Base-by-base conservation (phyloP, 2,888 invertebrate species). In the Gymnocheta viridis region DNA sequence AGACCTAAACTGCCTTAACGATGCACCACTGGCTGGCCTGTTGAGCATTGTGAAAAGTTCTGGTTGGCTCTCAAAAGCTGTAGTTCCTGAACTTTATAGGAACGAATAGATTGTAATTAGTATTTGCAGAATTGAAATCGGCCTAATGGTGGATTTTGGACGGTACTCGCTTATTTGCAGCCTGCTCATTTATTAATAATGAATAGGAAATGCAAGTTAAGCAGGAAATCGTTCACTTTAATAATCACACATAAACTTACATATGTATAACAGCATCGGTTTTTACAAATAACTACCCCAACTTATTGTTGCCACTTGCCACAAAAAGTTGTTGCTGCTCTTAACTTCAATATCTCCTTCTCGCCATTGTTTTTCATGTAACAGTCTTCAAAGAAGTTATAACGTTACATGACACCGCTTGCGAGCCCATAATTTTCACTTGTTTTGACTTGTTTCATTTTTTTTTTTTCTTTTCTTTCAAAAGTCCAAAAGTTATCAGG, bases 401-500 rank as follows among this genome's bases (percentile, higher is more conserved):
- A 35, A 27, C 56, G 54, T 69, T 79, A 82, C 79, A 82, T 70
- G 79, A 82, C 74, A 79, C 82, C 82, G 66, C 69, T 82, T 73
- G 78, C 49, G 69, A 82, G 79, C 66, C 82, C 82, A 82, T 82
- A 74, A 79, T 51, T 79, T 74, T 78, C 27, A 58, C 41, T 60
- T 78, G 60, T 54, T 78, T 67, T 51, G n/a, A 51, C 22, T 56
- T 80, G 49, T 66, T 58, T 47, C 14, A 22, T 41, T 22, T 56
- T 41, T 49, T 54, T n/a, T 22, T 56, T 41, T 49, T 54, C 12
- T 17, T 24, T 41, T 29, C 24, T 38, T 64, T 29, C 32, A 29
- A 78, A 82, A 79, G 82, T 82, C 79, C 49, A 82, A 82, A 82
- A 82, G 82, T 74, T 79, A 82, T 64, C 69, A 32, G 69, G 56